Evolutionary conservation across 2,113 vertebrate genomes (phyloP).

Genomic region (Opisthocomus hoazin): DNA sequence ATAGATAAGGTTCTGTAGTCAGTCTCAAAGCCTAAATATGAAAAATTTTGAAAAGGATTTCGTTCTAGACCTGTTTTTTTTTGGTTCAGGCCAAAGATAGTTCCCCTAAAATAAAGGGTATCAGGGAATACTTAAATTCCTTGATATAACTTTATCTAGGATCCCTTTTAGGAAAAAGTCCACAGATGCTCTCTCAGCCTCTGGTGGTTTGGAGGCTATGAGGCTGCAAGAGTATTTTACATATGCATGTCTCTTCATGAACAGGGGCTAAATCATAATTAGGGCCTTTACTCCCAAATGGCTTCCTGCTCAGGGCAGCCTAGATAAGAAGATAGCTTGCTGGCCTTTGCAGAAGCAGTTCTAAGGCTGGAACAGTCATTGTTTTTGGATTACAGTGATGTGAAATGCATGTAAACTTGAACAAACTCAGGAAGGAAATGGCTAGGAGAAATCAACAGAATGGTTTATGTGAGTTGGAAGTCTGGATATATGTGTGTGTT

Average conservation of each 20-base stretch:
- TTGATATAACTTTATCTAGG: neutral
- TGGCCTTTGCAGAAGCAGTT: neutral
- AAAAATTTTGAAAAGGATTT: neutral
- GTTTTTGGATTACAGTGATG: neutral
- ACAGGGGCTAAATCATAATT: neutral
- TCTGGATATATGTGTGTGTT: neutral
- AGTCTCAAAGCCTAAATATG: neutral
- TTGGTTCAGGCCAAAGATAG: neutral
- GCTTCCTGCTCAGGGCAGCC: neutral
- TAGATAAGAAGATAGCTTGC: neutral
- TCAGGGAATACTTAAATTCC: neutral
- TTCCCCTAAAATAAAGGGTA: neutral
- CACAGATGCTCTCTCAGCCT: neutral
- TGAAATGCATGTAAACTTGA: neutral
- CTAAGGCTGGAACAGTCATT: neutral
- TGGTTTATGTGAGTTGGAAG: neutral
- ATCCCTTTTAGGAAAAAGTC: neutral
- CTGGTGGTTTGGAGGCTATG: neutral
- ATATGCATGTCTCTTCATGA: neutral
- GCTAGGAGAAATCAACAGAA: neutral
- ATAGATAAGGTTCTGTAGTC: neutral
- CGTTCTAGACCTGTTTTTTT: neutral
- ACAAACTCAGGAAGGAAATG: neutral
- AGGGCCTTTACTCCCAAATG: neutral
- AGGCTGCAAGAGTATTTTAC: neutral